Evolutionary conservation across 2,113 vertebrate genomes (phyloP).

Genomic region (Hypomesus transpacificus): DNA sequence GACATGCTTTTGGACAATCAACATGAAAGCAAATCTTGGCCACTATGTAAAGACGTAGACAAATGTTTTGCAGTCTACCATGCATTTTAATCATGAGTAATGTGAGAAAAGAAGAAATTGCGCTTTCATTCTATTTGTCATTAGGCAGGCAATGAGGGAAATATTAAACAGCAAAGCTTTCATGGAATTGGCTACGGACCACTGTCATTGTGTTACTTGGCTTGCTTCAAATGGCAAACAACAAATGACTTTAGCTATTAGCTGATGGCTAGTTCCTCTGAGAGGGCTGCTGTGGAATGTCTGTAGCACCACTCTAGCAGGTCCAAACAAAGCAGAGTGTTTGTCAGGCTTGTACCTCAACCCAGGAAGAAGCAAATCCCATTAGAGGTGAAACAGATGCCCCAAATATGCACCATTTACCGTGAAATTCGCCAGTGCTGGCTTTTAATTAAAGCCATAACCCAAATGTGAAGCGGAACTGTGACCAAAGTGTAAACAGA

Average conservation of each 20-base stretch:
- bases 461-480: slow-evolving; percentile 18
- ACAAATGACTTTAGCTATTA: slow-evolving; percentile 10
- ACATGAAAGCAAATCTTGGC: background rate
- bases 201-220: background rate
- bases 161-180: slow-evolving; percentile 15
- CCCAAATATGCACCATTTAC: slow-evolving; percentile 13
- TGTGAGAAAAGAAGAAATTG: background rate
- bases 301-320: background rate
- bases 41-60: background rate
- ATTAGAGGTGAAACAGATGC: background rate
- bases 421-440: background rate
- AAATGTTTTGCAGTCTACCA: background rate
- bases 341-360: background rate
- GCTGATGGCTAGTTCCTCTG: background rate
- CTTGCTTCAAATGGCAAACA: slow-evolving; percentile 5
- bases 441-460: slow-evolving; percentile 14
- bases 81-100: background rate
- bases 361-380: background rate
- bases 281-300: background rate
- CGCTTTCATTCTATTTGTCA: background rate
- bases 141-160: background rate
- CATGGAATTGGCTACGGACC: slow-evolving; percentile 27
- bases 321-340: background rate
- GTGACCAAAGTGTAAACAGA: slow-evolving; percentile 47
- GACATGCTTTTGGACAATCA: background rate